Percentiles rank a stretch among this genome's conserved stretches.
Evolutionary conservation across 2,113 vertebrate species (phyloP).

Genomic region (Oncorhynchus gorbuscha): DNA sequence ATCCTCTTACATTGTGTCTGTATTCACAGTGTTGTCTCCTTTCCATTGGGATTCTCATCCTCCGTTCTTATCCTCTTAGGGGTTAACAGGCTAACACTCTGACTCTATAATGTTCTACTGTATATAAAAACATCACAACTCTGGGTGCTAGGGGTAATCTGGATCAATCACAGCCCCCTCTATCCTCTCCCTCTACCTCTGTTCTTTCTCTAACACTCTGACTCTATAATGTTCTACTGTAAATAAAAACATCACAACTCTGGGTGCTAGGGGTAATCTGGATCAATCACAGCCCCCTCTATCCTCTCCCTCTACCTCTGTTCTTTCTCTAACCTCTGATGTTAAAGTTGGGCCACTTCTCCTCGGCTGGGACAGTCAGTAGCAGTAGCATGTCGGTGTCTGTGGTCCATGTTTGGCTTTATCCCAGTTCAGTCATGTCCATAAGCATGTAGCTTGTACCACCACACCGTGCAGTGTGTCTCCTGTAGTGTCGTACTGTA

Average conservation of each 20-base stretch:
- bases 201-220: background rate
- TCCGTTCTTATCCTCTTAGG: background rate
- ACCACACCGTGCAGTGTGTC: too few relatives aligned
- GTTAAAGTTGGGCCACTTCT: conserved; percentile 69
- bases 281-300: too few relatives aligned
- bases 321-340: conserved; percentile 8
- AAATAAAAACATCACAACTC: too few relatives aligned
- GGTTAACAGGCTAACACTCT: background rate
- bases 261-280: too few relatives aligned
- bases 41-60: background rate
- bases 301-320: too few relatives aligned
- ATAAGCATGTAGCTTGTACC: background rate
- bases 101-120: background rate
- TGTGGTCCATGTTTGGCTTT: background rate
- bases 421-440: background rate
- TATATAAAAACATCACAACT: background rate
- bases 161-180: background rate
- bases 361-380: conserved; percentile 65
- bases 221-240: too few relatives aligned
- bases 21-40: background rate
- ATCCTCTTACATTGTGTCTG: too few relatives aligned
- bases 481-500: too few relatives aligned
- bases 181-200: background rate
- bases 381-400: background rate
- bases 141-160: background rate